Evolutionary conservation across 92 coral and sea anemone genomes (phyloP), one percentile per base, ranked within the genome.

Genomic region (Zoanthus sansibaricus): DNA sequence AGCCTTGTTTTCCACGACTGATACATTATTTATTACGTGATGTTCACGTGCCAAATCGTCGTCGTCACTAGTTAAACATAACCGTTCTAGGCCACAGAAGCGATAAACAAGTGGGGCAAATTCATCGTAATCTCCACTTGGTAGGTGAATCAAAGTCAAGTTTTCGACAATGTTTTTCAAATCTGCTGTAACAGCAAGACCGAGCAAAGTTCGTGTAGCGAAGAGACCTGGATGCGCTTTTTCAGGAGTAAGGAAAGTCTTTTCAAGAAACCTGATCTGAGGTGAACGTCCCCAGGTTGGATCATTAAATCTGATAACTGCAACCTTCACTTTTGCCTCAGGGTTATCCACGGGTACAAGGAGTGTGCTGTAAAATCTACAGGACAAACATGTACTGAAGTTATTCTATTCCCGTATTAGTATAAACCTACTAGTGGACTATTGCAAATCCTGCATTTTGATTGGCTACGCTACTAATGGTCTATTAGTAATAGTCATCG

Each of bases 331-430:
- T 79, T 88, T 86, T 61, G 76, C 88, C 30, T 68, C 86, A 51
- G 51, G 77, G 55, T 92, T 90, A 3, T 87, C 84, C 18, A 89
- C 86, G 0, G 95, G 95, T 33, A 92, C 86, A 7, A 94, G 90
- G 67, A 94, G 85, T 20, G 93, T 90, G 72, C 94, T 86, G 88
- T 88, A 89, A 76, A 93, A 90, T 89, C 98, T 94, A 31, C 31
- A 61, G 52, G 54, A 16, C 48, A 8, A 73, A 4, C 37, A 16
- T 3, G 9, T 7, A 14, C 52, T 18, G 14, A 32, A 49, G 55
- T 49, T 49, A 49, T 49, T 11, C 9, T 49, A 49, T 49, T 49
- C 54, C 54, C 42, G 42, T 33, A 33, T 3, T 3, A 33, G n/a
- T n/a, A n/a, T n/a, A n/a, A n/a, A n/a, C n/a, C n/a, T n/a, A n/a